These are phyloP conservation scores for Neosilurus mollespiculum DNA, from an alignment of 2,797 vertebrate genomes.

Conservation along the genomic window DNA sequence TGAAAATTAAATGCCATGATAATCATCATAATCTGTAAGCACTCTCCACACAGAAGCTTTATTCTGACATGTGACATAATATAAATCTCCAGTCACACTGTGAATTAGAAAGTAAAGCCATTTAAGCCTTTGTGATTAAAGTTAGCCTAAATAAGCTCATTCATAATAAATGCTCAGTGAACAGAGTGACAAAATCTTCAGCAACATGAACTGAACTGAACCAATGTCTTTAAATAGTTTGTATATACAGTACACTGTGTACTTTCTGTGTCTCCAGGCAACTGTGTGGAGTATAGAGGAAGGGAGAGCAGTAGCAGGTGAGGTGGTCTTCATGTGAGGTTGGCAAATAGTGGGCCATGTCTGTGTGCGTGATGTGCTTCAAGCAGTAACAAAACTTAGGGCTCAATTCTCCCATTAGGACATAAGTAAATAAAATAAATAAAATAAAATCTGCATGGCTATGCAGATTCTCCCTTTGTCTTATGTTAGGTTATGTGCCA, in stretches of 20 bases:
- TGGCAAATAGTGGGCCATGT: neutral
- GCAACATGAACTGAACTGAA: constrained; percentile 43
- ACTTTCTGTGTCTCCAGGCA: constrained; percentile 49
- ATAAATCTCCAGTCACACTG: neutral
- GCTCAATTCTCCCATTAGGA: no score
- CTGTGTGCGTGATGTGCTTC: constrained; percentile 16
- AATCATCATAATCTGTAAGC: neutral
- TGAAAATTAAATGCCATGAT: neutral
- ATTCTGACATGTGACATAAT: constrained; percentile 17
- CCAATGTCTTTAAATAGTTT: constrained; percentile 51
- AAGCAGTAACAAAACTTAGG: constrained; percentile 19
- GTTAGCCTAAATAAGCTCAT: constrained; percentile 40
- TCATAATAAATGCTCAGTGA: constrained; percentile 34
- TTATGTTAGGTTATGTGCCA: no score
- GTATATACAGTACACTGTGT: constrained; percentile 47
- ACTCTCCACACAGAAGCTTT: neutral
- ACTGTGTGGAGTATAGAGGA: constrained; percentile 24
- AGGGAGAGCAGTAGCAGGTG: constrained; percentile 5
- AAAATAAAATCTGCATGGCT: no score
- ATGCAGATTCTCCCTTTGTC: no score
- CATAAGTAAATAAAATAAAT: no score
- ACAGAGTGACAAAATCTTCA: constrained; percentile 44
- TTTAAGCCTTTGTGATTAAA: constrained; percentile 41
- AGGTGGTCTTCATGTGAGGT: constrained; percentile 7
- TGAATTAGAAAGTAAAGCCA: constrained; percentile 33